Base-by-base conservation (phyloP, 1,140 invertebrate genomes). In the Cardiocondyla obscurior region DNA sequence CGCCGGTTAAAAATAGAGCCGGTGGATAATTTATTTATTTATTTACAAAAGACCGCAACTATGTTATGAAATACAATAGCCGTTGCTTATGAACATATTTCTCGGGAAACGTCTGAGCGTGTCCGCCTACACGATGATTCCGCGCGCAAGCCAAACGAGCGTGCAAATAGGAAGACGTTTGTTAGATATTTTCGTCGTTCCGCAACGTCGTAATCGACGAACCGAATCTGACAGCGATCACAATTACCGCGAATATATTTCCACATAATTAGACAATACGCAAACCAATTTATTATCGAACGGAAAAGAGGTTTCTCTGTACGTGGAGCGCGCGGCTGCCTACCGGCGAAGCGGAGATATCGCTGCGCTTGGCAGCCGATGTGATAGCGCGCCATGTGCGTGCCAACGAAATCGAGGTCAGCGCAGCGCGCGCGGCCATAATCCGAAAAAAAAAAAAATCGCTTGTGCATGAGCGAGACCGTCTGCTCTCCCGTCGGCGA, bases 391-490 rank as follows among this genome's bases (percentile, higher is more conserved):
- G 42, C 58, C 58, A 49, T 42, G 16, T 25, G 62, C 46, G 74
- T 79, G 74, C 74, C 74, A 79, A 67, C 46, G 49, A 79, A 64
- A 51, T 44, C 74, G 62, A 79, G 74, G 74, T 65, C 74, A 69
- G 69, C 22, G 16, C 58, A 65, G 30, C 30, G 62, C 44, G 62
- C 44, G 16, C 62, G 44, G 28, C 22, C 62, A 36, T 64, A 76
- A 76, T 76, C 25, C 55, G n/a, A 76, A 69, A 77, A 72, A 12
- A 76, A 69, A 77, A 72, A 79, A 79, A 44, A 51, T 67, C 51
- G 28, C 28, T 39, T 62, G 16, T 33, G 16, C 39, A 25, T 42
- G 28, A 25, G 12, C 22, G 44, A 60, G 16, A 65, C 53, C 62
- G 30, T 10, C 14, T 51, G 25, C 4, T 72, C 30, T 51, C 7